Evolutionary conservation across 2,888 invertebrate genomes (phyloP).

Genomic region (Baronia brevicornis): DNA sequence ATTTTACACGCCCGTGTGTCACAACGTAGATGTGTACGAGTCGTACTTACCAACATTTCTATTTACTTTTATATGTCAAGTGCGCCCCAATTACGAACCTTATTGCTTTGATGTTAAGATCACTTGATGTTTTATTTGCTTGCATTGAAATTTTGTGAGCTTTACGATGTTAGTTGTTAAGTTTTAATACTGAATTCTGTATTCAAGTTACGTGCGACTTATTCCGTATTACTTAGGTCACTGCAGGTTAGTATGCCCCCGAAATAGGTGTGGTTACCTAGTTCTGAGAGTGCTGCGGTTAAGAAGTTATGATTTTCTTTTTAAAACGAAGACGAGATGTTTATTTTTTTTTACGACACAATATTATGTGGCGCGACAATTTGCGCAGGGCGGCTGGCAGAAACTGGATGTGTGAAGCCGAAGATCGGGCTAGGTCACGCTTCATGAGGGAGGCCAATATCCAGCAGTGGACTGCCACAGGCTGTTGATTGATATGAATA

Average conservation of each 20-base stretch:
- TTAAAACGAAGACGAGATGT: constrained; percentile 11
- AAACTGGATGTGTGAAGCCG: too few species aligned
- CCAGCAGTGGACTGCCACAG: too few species aligned
- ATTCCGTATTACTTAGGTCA: constrained; percentile 25
- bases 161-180: constrained; percentile 18
- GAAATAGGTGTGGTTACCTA: constrained; percentile 16
- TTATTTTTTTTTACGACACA: constrained; percentile 9
- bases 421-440: too few species aligned
- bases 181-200: constrained; percentile 24
- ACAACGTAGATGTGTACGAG: too few species aligned
- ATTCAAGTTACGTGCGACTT: constrained; percentile 21
- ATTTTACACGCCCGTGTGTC: too few species aligned
- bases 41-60: constrained; percentile 6
- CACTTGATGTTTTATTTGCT: not conserved
- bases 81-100: constrained; percentile 2
- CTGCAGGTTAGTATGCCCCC: constrained; percentile 20
- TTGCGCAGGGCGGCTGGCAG: too few species aligned
- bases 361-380: too few species aligned
- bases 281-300: constrained; percentile 10
- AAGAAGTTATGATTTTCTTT: constrained; percentile 3
- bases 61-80: constrained; percentile 1
- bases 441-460: too few species aligned
- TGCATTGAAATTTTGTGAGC: constrained; percentile 5
- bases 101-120: not conserved
- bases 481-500: too few species aligned